phyloP scores from a whole-genome alignment of 2,888 invertebrate species.

The Agrotis clavis region DNA sequence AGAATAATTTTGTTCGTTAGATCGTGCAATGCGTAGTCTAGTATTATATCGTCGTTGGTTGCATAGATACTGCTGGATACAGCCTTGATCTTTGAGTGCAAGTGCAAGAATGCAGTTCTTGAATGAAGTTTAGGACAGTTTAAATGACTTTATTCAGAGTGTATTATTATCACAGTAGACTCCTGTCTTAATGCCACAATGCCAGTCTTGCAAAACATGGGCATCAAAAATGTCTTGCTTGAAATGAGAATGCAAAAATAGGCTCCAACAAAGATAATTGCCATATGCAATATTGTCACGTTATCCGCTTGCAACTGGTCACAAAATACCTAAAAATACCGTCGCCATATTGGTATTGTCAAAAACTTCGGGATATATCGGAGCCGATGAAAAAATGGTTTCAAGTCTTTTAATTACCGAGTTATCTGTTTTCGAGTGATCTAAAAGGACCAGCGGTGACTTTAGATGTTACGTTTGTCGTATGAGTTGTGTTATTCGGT shows the following conservation, averaged over 20 bases:
- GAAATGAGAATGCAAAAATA: slow-evolving; percentile 32
- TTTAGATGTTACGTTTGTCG: slow-evolving; percentile 88
- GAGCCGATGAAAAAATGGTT: slow-evolving; percentile 89
- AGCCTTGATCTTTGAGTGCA: slow-evolving; percentile 38
- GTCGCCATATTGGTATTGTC: slow-evolving; percentile 92
- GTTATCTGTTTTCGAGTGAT: slow-evolving; percentile 83
- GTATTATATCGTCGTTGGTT: too few relatives aligned
- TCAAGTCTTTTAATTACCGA: slow-evolving; percentile 81
- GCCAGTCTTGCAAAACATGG: not conserved
- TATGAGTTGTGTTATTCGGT: slow-evolving; percentile 83
- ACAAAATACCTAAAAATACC: slow-evolving; percentile 90
- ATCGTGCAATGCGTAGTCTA: too few relatives aligned
- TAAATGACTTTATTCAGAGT: not conserved
- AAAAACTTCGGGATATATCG: slow-evolving; percentile 87
- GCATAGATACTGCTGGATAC: not conserved
- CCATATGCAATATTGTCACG: slow-evolving; percentile 77
- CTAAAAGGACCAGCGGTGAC: slow-evolving; percentile 80
- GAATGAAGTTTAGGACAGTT: too few relatives aligned
- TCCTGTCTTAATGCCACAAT: not conserved
- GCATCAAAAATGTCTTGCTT: not conserved
- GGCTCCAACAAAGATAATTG: slow-evolving; percentile 66
- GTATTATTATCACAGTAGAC: not conserved
- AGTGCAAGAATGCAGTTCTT: not conserved
- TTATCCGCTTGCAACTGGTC: slow-evolving; percentile 83
- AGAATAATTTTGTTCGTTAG: too few relatives aligned